Base-by-base conservation (phyloP, 2,888 invertebrate genomes). In the Escarpia spicata region DNA sequence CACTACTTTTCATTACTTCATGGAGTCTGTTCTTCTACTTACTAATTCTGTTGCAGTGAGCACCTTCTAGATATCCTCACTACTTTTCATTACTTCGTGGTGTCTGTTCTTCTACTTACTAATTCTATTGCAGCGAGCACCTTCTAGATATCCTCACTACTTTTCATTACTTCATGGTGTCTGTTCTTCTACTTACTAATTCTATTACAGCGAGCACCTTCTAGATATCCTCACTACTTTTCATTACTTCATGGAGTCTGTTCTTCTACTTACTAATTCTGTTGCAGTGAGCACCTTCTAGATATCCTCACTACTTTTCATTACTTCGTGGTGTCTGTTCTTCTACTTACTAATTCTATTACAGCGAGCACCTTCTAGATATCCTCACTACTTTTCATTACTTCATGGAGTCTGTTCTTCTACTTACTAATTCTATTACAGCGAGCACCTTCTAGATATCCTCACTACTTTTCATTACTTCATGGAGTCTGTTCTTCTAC, bases 21-120 rank as follows among this genome's bases (percentile, higher is more conserved):
- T 12, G 12, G 52, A 3, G 52, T 52, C 9, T 12, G 12, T 75
- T 37, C 52, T 52, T 52, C 52, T 52, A 52, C 12, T 52, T 9
- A 52, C 52, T 75, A 6, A 44, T 93, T 91, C 92, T 92, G 3
- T 94, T 95, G 43, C 94, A 96, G 95, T 43, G 93, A 95, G 90
- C 95, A 96, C 93, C 93, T 96, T 19, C 93, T 96, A 90, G 95
- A 94, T 92, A 95, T 96, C 45, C 92, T 96, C 92, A 95, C 94
- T 10, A n/a, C n/a, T n/a, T n/a, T 37, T 37, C 43, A 92, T 91
- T 6, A 3, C 9, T 12, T 52, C 52, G 3, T 12, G 12, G 52
- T 52, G 52, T 52, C 9, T 12, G 12, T 75, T 37, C 52, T 52
- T 52, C 52, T 52, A 52, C 12, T 52, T 9, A 52, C 52, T 75